Evolutionary conservation across 2,888 invertebrate species (phyloP).

Genomic region (Eupeodes luniger): DNA sequence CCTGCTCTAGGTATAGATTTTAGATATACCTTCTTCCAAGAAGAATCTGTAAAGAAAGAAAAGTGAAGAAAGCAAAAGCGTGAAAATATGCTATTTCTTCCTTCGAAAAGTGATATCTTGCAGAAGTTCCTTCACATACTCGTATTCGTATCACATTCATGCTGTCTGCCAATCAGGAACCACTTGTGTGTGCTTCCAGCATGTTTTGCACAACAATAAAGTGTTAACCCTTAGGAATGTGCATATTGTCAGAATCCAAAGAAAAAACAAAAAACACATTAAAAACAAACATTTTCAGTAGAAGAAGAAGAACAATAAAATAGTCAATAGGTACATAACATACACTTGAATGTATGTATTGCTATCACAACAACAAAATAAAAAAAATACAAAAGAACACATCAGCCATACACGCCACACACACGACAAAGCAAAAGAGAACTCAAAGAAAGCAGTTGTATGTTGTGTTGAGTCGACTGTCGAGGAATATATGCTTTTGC

Average conservation of each 20-base stretch:
- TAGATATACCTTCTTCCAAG: not conserved
- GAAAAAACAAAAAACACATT: not conserved
- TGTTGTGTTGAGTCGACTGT: not conserved
- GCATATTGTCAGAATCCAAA: not conserved
- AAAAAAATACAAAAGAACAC: not conserved
- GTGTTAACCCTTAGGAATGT: constrained; percentile 57
- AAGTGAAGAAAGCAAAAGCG: not conserved
- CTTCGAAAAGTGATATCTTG: constrained; percentile 6
- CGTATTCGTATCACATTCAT: no score
- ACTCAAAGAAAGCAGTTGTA: not conserved
- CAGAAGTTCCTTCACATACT: not conserved
- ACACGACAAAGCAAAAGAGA: constrained; percentile 1
- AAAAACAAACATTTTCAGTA: constrained; percentile 3
- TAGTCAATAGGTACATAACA: constrained; percentile 4
- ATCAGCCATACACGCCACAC: not conserved
- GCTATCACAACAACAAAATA: not conserved
- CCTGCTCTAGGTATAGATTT: not conserved
- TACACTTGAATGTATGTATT: not conserved
- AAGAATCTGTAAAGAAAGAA: not conserved
- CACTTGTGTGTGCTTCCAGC: constrained; percentile 51
- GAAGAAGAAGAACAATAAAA: not conserved
- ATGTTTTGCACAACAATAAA: constrained; percentile 60
- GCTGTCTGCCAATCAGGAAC: constrained; percentile 46
- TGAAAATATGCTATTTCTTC: constrained; percentile 11
- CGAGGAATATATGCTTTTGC: constrained; percentile 4